Evolutionary conservation across 1,140 invertebrate species (phyloP).

Genomic region (Halesus radiatus): DNA sequence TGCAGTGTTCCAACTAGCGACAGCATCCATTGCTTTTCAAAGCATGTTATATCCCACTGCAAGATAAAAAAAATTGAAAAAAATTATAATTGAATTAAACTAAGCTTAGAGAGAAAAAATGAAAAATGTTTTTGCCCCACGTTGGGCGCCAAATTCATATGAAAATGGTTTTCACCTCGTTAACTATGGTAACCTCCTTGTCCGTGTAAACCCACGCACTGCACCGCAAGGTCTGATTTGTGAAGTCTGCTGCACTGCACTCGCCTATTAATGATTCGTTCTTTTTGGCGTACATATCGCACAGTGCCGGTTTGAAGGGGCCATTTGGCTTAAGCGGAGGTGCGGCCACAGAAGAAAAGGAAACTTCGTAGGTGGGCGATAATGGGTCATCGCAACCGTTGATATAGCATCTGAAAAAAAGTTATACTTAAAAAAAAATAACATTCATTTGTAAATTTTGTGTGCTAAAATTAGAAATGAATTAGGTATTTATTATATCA

Average conservation of each 20-base stretch:
- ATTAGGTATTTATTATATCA: too few relatives aligned
- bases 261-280: constrained; percentile 40
- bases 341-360: constrained; percentile 66
- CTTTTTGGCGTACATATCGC: constrained; percentile 57
- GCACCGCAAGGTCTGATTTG: constrained; percentile 61
- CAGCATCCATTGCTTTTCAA: constrained; percentile 73
- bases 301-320: constrained; percentile 55
- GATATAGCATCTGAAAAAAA: constrained; percentile 67
- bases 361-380: constrained; percentile 59
- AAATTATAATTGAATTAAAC: too few relatives aligned
- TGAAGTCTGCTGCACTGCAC: constrained; percentile 62
- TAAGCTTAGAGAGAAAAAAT: too few relatives aligned
- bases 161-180: constrained; percentile 64
- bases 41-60: constrained; percentile 72
- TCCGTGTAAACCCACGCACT: constrained; percentile 68
- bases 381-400: constrained; percentile 67
- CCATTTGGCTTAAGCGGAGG: constrained; percentile 60
- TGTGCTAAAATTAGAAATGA: too few relatives aligned
- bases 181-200: constrained; percentile 71
- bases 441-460: too few relatives aligned
- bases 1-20: constrained; percentile 73
- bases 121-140: not conserved
- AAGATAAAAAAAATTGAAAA: not conserved
- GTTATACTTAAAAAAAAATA: too few relatives aligned
- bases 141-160: not conserved